Percentiles rank a stretch among this genome's conserved stretches.
Conservation (phyloP, 1,140 invertebrate species). For the Calephelis nemesis region DNA sequence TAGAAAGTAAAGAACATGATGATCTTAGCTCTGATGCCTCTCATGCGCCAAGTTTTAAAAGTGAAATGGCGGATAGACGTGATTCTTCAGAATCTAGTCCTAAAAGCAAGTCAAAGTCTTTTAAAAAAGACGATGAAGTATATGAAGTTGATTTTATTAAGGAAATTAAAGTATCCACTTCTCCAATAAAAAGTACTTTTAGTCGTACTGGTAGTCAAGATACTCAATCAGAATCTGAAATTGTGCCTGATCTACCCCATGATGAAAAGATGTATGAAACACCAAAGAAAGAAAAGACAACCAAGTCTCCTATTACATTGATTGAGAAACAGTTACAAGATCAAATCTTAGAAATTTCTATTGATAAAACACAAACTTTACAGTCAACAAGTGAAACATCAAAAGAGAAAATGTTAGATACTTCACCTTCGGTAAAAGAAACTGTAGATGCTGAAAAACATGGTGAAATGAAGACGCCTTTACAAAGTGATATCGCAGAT, state of each 20-base stretch:
- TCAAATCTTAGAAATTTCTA: slow-evolving; percentile 83
- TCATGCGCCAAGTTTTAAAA: slow-evolving; percentile 75
- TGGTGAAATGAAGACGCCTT: neutral
- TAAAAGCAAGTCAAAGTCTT: slow-evolving; percentile 71
- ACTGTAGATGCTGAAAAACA: neutral
- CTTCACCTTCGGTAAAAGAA: neutral
- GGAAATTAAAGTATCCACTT: slow-evolving; percentile 76
- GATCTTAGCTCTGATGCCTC: slow-evolving; percentile 76
- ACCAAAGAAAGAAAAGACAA: slow-evolving; percentile 64
- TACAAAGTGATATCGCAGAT: slow-evolving; percentile 57
- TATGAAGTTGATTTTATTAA: slow-evolving; percentile 79
- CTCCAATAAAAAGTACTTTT: slow-evolving; percentile 72
- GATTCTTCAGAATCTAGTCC: slow-evolving; percentile 70
- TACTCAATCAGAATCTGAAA: slow-evolving; percentile 79
- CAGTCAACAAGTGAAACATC: neutral
- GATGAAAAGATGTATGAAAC: slow-evolving; percentile 60
- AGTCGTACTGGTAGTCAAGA: slow-evolving; percentile 79
- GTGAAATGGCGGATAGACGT: slow-evolving; percentile 66
- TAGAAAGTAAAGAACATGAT: slow-evolving; percentile 78
- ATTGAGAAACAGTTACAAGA: slow-evolving; percentile 81
- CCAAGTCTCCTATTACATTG: slow-evolving; percentile 76
- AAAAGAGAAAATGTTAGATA: neutral
- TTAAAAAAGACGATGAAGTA: slow-evolving; percentile 74
- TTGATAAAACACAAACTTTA: slow-evolving; percentile 66
- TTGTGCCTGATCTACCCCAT: slow-evolving; percentile 74